Evolutionary conservation across 2,888 invertebrate genomes (phyloP).

Genomic region (Zygothrica quintamaculata): DNA sequence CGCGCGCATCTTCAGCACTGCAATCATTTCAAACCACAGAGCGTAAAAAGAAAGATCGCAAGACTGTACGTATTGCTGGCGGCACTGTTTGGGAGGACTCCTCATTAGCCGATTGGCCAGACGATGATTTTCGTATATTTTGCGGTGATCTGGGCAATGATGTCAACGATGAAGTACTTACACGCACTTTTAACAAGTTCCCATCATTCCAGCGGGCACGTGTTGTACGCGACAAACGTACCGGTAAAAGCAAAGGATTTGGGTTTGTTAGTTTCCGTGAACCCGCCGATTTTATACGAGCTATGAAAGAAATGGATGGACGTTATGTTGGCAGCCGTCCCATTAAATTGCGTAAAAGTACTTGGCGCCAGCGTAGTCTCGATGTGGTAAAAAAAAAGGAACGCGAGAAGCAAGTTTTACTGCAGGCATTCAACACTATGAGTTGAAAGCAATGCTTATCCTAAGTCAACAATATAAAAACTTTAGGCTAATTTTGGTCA

Average conservation of each 20-base stretch:
- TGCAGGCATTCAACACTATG: conserved; percentile 85
- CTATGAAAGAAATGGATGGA: conserved; percentile 99
- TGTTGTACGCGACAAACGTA: conserved; percentile 97
- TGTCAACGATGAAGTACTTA: conserved; percentile 98
- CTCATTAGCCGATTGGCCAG: conserved; percentile 97
- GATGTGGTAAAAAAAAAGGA: conserved; percentile 98
- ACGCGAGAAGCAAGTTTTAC: conserved; percentile 95
- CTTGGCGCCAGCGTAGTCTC: conserved; percentile 96
- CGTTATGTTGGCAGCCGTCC: conserved; percentile 99
- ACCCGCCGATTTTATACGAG: conserved; percentile 98
- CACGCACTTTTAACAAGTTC: conserved; percentile 97
- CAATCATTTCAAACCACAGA: conserved; percentile 87
- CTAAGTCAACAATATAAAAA: background rate
- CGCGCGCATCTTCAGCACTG: conserved; percentile 86
- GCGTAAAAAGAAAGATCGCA: conserved; percentile 84
- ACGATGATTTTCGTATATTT: conserved; percentile 99
- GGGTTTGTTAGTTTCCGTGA: conserved; percentile 99
- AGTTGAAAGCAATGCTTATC: conserved; percentile 29
- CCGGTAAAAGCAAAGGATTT: conserved; percentile 99
- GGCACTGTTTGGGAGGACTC: conserved; percentile 98
- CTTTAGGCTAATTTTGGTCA: conserved; percentile 66
- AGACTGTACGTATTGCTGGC: conserved; percentile 94
- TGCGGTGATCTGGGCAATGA: conserved; percentile 99
- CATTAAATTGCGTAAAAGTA: conserved; percentile 98
- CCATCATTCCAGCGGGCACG: conserved; percentile 97